Base-by-base conservation (phyloP, 2,888 invertebrate genomes). In the Cepaea hortensis region DNA sequence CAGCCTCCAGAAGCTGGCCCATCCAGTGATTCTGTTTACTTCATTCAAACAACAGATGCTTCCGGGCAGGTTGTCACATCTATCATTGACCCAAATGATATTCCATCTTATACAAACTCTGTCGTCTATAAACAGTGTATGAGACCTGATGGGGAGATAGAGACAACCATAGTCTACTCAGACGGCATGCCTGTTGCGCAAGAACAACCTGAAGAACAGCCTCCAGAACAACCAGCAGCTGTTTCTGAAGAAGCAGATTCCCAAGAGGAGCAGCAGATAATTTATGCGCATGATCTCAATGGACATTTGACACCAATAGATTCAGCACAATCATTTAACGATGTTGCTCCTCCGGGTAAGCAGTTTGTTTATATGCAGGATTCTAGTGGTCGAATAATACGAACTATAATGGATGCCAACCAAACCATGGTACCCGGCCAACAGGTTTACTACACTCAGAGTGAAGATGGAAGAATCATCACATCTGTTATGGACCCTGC, bases 331-430 rank as follows among this genome's bases (percentile, higher is more conserved):
- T 87, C 87, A 1, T 81, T 84, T 48, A 87, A 81, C 46, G 87
- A 87, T 55, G 84, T 84, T 23, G 87, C 84, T 35, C 87, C 87
- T 9, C 84, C 84, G 4, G 87, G 87, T 6, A 87, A 87, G 35
- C 87, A 87, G 80, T 87, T 87, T 84, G 87, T 87, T 13, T 87
- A 87, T 55, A 87, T 87, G 87, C 87, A 87, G 70, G 87, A 87
- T 55, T 87, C 87, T 6, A 87, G 73, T 35, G 87, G 87, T 13
- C 80, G 87, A 20, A 87, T 87, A 5, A 87, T 87, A 23, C 84
- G 87, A 15, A 87, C 87, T 18, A 75, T 87, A 11, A 87, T 87
- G 87, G 87, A 87, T 76, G 87, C 87, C n/a, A 81, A 87, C 70
- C 87, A 87, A 46, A 84, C 84, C 7, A 87, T 87, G 87, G 87